A percentile compares a stretch with the other conserved stretches of the same genome.
Evolutionary conservation across 2,888 invertebrate species (phyloP).

Genomic region (Agrochola lota): DNA sequence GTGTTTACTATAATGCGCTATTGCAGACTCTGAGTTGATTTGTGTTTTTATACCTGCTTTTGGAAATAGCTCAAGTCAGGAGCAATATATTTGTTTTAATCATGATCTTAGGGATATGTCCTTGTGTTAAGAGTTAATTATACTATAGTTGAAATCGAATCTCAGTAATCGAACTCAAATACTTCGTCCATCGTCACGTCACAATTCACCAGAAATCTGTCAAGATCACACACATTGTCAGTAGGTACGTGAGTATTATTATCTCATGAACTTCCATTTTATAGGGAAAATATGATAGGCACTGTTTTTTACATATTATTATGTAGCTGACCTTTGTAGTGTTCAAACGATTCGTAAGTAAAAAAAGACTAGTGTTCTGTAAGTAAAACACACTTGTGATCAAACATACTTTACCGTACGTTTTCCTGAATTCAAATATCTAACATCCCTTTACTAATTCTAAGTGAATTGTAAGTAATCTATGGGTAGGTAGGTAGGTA

Average conservation of each 20-base stretch:
- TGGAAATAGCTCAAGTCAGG: slow-evolving; percentile 19
- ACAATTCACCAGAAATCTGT: slow-evolving; percentile 72
- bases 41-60: slow-evolving; percentile 55
- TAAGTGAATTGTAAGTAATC: slow-evolving; percentile 28
- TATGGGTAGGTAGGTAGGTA: background rate
- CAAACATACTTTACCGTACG: background rate
- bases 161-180: slow-evolving; percentile 54
- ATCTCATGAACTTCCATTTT: slow-evolving; percentile 62
- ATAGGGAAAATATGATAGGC: slow-evolving; percentile 21
- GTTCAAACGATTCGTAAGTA: slow-evolving; percentile 1
- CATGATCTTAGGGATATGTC: slow-evolving; percentile 44
- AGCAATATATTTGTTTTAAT: slow-evolving; percentile 35
- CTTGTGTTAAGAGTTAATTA: slow-evolving; percentile 38
- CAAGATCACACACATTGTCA: slow-evolving; percentile 72
- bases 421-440: background rate
- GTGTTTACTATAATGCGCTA: slow-evolving; percentile 59
- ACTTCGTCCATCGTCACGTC: slow-evolving; percentile 69
- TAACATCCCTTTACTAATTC: slow-evolving; percentile 2
- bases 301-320: slow-evolving; percentile 7
- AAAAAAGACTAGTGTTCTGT: background rate
- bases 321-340: slow-evolving; percentile 8
- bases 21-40: slow-evolving; percentile 44
- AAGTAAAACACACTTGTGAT: slow-evolving; percentile 6
- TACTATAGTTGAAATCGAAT: slow-evolving; percentile 49
- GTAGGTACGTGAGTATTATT: slow-evolving; percentile 47